phyloP scores from a whole-genome alignment of 2,113 vertebrate species.

The Alces alces region DNA sequence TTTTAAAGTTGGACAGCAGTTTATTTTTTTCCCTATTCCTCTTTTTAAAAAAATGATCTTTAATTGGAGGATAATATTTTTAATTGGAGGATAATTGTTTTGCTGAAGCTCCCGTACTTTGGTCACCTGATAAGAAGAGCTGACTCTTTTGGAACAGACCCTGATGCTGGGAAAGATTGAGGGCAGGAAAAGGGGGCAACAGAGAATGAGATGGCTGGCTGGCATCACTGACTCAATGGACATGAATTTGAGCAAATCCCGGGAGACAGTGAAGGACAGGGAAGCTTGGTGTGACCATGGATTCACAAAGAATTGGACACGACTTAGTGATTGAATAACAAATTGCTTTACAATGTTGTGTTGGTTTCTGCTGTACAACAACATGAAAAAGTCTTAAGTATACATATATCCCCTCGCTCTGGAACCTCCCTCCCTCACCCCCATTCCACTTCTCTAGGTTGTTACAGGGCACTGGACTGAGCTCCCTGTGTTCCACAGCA shows the following conservation, averaged over 20 bases:
- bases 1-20: not conserved
- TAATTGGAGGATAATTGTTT: not conserved
- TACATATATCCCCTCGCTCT: not conserved
- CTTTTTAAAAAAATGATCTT: not conserved
- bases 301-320: not conserved
- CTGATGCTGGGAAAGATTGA: not conserved
- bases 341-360: not conserved
- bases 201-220: not conserved
- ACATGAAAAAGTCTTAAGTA: not conserved
- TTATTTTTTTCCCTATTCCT: not conserved
- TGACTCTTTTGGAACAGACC: not conserved
- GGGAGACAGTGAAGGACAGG: not conserved
- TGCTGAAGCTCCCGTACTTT: not conserved
- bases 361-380: not conserved
- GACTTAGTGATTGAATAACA: not conserved
- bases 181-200: not conserved
- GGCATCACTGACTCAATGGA: not conserved
- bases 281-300: not conserved
- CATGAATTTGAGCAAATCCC: not conserved
- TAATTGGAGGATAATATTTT: not conserved
- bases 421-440: not conserved
- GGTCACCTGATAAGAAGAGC: not conserved
- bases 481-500: not conserved
- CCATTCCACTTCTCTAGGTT: not conserved
- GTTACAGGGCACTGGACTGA: not conserved